These are phyloP conservation scores for Pangasius sanitwongsei DNA, from an alignment of 2,797 vertebrate species.

Conservation along the genomic window DNA sequence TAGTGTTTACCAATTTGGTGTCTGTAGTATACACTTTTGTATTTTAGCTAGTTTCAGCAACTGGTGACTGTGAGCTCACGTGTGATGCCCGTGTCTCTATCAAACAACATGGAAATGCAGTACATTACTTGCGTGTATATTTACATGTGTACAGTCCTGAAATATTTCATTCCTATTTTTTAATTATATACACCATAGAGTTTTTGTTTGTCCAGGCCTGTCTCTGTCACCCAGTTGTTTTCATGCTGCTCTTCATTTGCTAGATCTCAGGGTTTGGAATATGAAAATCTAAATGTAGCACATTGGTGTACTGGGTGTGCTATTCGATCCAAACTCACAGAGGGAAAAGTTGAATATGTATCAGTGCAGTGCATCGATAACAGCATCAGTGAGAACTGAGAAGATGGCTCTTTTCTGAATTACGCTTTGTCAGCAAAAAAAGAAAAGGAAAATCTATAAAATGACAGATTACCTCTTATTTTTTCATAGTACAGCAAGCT, in stretches of 20 bases:
- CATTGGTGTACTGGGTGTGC: background rate
- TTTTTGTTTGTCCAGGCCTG: conserved; percentile 52
- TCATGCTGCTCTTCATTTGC: conserved; percentile 26
- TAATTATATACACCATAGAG: conserved; percentile 58
- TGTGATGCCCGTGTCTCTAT: background rate
- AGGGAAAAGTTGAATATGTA: background rate
- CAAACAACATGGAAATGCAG: background rate
- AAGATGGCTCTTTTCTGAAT: conserved; percentile 10
- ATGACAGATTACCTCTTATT: conserved; percentile 2
- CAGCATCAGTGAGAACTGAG: background rate
- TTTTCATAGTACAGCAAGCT: background rate
- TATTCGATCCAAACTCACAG: conserved; percentile 25
- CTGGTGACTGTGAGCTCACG: background rate
- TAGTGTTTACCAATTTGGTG: background rate
- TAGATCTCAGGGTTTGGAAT: conserved; percentile 19
- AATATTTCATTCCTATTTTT: conserved; percentile 61
- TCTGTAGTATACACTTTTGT: background rate
- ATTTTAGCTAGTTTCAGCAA: background rate
- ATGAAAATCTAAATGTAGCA: conserved; percentile 54
- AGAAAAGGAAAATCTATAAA: conserved; percentile 1
- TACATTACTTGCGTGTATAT: background rate
- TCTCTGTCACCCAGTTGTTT: conserved; percentile 60
- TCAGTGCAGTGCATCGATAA: background rate
- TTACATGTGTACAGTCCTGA: background rate
- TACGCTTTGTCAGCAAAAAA: conserved; percentile 3